A percentile compares a stretch with the other conserved stretches of the same genome.
Evolutionary conservation across 2,888 invertebrate genomes (phyloP).

Genomic region (Sphaerophoria taeniata): DNA sequence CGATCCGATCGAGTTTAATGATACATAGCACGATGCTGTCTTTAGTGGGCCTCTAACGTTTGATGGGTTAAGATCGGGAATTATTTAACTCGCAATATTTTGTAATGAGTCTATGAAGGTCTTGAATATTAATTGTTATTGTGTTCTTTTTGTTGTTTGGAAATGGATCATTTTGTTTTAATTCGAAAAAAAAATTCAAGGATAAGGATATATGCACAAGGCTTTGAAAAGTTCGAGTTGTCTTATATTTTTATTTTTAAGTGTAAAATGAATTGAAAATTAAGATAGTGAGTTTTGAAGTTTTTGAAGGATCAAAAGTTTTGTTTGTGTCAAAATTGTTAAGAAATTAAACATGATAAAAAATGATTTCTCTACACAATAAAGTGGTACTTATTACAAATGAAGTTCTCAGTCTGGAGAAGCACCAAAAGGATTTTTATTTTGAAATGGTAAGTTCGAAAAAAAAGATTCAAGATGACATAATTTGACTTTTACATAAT

Average conservation of each 20-base stretch:
- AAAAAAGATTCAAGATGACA: too few relatives aligned
- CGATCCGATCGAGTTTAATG: conserved; percentile 74
- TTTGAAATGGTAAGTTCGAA: too few relatives aligned
- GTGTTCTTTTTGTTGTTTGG: not conserved
- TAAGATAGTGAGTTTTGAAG: too few relatives aligned
- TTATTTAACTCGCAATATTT: conserved; percentile 69
- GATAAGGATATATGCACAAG: not conserved
- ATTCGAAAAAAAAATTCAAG: conserved; percentile 5
- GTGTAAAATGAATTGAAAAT: too few relatives aligned
- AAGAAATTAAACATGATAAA: too few relatives aligned
- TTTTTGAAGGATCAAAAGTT: too few relatives aligned
- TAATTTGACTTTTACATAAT: too few relatives aligned
- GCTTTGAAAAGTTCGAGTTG: not conserved
- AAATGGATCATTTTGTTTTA: conserved; percentile 13
- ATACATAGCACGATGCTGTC: conserved; percentile 74
- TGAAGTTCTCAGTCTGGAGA: too few relatives aligned
- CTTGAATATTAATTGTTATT: conserved; percentile 41
- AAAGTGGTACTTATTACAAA: too few relatives aligned
- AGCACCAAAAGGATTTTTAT: too few relatives aligned
- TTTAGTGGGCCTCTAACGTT: conserved; percentile 76
- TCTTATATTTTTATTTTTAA: not conserved
- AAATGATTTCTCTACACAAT: too few relatives aligned
- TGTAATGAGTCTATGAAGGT: conserved; percentile 34
- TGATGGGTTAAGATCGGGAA: conserved; percentile 76
- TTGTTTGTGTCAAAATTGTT: too few relatives aligned